Conservation (phyloP, 2,797 vertebrate species). For the Melanotaenia boesemani region DNA sequence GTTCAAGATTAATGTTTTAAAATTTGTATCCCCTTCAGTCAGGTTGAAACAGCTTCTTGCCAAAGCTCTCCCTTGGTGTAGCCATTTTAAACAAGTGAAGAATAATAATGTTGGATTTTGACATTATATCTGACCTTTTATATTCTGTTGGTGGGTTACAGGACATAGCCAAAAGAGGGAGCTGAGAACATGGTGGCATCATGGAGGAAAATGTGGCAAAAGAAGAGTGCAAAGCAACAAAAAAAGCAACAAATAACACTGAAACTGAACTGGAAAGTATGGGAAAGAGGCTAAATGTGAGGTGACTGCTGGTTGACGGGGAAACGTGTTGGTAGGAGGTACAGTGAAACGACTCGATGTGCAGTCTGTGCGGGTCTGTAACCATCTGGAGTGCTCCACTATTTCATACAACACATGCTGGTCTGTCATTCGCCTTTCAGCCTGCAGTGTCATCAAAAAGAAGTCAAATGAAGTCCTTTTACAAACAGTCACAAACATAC, state of each 20-base stretch:
- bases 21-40: slow-evolving; percentile 50
- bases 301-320: not conserved
- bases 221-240: slow-evolving; percentile 26
- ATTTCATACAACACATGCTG: slow-evolving; percentile 33
- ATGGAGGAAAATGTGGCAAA: slow-evolving; percentile 7
- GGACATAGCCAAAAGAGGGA: slow-evolving; percentile 51
- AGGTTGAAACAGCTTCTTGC: slow-evolving; percentile 61
- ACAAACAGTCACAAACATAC: slow-evolving; percentile 20
- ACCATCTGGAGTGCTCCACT: slow-evolving; percentile 58
- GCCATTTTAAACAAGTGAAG: slow-evolving; percentile 48
- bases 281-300: not conserved
- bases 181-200: slow-evolving; percentile 12
- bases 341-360: slow-evolving; percentile 49
- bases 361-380: slow-evolving; percentile 55
- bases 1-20: slow-evolving; percentile 52
- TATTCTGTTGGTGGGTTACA: slow-evolving; percentile 52
- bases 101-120: slow-evolving; percentile 37
- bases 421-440: not conserved
- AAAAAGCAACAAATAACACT: not conserved
- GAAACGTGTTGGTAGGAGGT: not conserved
- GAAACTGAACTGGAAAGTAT: slow-evolving; percentile 5
- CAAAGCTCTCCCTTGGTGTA: slow-evolving; percentile 55
- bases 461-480: slow-evolving; percentile 22
- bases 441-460: not conserved
- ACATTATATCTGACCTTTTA: slow-evolving; percentile 53